Conservation (phyloP, 2,797 vertebrate species). For the Acanthurus tractus region DNA sequence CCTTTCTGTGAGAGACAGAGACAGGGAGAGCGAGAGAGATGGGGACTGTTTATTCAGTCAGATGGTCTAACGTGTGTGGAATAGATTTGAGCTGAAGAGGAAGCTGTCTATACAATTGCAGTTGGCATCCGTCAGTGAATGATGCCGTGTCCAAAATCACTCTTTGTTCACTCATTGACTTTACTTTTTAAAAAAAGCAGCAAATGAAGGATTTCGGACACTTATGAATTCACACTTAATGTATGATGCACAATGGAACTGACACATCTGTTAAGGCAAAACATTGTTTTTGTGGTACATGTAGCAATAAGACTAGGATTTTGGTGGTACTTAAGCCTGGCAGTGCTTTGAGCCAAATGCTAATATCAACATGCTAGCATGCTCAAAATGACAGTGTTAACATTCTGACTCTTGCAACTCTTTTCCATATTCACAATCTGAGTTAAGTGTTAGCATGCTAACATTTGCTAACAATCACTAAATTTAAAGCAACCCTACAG, state of each 20-base stretch:
- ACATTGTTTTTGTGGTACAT: conserved; percentile 2
- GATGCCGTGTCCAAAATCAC: conserved; percentile 27
- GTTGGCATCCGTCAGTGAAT: conserved; percentile 51
- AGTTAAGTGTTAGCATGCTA: neutral
- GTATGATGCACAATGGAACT: conserved; percentile 5
- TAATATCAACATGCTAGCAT: neutral
- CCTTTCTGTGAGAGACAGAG: conserved; percentile 60
- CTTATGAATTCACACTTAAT: conserved; percentile 19
- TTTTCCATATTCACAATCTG: neutral
- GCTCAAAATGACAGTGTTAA: neutral
- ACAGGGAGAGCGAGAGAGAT: conserved; percentile 27
- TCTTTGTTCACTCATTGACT: conserved; percentile 29
- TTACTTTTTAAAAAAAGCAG: neutral
- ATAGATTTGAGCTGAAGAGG: conserved; percentile 69
- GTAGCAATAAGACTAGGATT: neutral
- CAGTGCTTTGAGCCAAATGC: neutral
- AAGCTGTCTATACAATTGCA: conserved; percentile 55
- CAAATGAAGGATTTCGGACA: conserved; percentile 10
- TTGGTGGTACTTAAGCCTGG: neutral
- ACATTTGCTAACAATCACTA: neutral
- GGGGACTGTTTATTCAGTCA: conserved; percentile 73
- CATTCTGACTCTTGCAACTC: neutral
- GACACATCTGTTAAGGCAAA: neutral
- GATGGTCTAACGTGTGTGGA: conserved; percentile 69
- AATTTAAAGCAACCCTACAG: neutral